Evolutionary conservation across 35 echinoderm and acorn worm species (phyloP).

Genomic region (Eucidaris tribuloides): DNA sequence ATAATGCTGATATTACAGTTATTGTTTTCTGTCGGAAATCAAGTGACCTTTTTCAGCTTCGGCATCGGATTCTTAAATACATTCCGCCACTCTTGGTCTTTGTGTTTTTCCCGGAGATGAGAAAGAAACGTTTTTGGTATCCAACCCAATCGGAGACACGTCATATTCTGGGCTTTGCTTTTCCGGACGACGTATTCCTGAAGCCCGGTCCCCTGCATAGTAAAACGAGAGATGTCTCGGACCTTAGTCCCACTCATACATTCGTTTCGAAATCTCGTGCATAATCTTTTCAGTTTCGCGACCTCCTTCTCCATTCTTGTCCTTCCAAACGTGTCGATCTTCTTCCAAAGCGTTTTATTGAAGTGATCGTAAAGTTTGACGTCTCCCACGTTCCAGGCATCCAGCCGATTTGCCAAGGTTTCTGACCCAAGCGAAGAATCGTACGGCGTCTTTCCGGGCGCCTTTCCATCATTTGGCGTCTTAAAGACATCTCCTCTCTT

Average conservation of each 20-base stretch:
- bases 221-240: neutral
- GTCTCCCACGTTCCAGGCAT: constrained; percentile 78
- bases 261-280: constrained; percentile 38
- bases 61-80: too few relatives aligned
- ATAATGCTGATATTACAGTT: too few relatives aligned
- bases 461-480: constrained; percentile 50
- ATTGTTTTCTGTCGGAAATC: too few relatives aligned
- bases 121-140: neutral
- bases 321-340: constrained; percentile 64
- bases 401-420: constrained; percentile 20
- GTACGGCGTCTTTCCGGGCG: constrained; percentile 62
- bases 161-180: neutral
- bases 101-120: neutral
- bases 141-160: neutral
- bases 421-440: constrained; percentile 46
- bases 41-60: too few relatives aligned
- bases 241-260: constrained; percentile 48
- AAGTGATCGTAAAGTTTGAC: constrained; percentile 88
- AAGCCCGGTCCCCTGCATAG: neutral
- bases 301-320: constrained; percentile 74
- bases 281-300: constrained; percentile 41
- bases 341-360: constrained; percentile 81
- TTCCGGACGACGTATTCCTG: neutral
- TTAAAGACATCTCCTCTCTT: too few relatives aligned
- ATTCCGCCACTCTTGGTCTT: too few relatives aligned